Percentiles rank a stretch among this genome's conserved stretches.
Evolutionary conservation across 2,888 invertebrate genomes (phyloP).

Genomic region (Cosmopolites sordidus): DNA sequence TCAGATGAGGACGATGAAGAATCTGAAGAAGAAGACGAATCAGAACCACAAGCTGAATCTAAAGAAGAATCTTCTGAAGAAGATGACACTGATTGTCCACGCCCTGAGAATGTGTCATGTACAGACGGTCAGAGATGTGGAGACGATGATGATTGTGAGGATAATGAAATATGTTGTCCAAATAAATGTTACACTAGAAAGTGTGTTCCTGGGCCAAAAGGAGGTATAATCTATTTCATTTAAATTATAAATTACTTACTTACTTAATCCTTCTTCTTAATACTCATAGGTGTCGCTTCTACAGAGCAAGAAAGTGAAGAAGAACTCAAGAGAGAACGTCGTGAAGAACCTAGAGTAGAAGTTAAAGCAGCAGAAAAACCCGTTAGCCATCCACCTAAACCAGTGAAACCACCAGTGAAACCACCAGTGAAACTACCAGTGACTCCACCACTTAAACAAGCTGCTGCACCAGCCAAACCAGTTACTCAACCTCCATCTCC

Average conservation of each 20-base stretch:
- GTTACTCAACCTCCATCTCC: conserved; percentile 5
- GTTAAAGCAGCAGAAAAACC: conserved; percentile 7
- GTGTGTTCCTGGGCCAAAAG: conserved; percentile 14
- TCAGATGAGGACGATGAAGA: conserved; percentile 26
- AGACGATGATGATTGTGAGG: conserved; percentile 22
- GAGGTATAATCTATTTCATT: conserved; percentile 7
- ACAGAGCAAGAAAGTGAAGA: conserved; percentile 28
- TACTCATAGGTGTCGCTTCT: too few species aligned
- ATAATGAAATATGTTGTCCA: conserved; percentile 24
- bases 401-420: conserved; percentile 11
- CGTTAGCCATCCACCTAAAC: conserved; percentile 1
- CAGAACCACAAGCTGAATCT: conserved; percentile 23
- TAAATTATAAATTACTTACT: not conserved
- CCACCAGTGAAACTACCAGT: not conserved
- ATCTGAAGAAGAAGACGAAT: conserved; percentile 5
- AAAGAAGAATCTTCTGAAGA: conserved; percentile 22
- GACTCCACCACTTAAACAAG: not conserved
- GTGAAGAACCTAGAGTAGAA: conserved; percentile 5
- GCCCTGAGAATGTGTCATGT: conserved; percentile 23
- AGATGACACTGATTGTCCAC: conserved; percentile 21
- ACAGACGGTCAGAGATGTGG: conserved; percentile 21
- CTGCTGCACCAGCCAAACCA: conserved; percentile 3
- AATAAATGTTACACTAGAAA: conserved; percentile 27
- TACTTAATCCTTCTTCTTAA: too few species aligned
- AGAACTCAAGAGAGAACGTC: conserved; percentile 8